Conservation (phyloP, 23 tunicate genomes). For the Ascidia mentula region DNA sequence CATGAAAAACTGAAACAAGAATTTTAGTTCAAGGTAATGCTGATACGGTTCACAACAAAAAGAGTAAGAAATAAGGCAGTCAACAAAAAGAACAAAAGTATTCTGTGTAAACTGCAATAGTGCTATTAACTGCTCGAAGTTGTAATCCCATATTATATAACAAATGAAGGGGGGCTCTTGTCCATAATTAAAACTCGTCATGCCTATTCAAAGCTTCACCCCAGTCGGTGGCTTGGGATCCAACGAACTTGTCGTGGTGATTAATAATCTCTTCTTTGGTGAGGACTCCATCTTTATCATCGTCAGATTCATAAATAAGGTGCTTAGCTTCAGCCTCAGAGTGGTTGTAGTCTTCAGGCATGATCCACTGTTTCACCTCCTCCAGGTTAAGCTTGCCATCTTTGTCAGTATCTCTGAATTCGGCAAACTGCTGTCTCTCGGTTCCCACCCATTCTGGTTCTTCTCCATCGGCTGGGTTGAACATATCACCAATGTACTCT, state of each 20-base stretch:
- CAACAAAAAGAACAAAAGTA: too few relatives aligned
- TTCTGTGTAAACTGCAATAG: too few relatives aligned
- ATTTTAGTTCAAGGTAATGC: too few relatives aligned
- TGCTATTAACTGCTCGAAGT: too few relatives aligned
- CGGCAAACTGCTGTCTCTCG: constrained; percentile 75
- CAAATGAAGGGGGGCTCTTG: too few relatives aligned
- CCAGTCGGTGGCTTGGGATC: constrained; percentile 96
- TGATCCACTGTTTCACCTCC: constrained; percentile 91
- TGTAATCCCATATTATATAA: too few relatives aligned
- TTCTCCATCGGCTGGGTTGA: constrained; percentile 47
- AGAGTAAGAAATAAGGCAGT: too few relatives aligned
- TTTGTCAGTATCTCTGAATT: constrained; percentile 58
- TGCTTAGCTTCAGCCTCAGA: constrained; percentile 95
- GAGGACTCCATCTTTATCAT: constrained; percentile 66
- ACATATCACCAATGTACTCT: constrained; percentile 88
- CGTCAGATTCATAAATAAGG: constrained; percentile 76
- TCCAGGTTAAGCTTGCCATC: constrained; percentile 68
- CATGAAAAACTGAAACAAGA: too few relatives aligned
- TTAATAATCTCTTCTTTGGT: constrained; percentile 74
- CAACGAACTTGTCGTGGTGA: constrained; percentile 92
- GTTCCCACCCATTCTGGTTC: constrained; percentile 98
- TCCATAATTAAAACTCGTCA: constrained; percentile 92
- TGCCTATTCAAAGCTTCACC: constrained; percentile 97
- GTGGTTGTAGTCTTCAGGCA: constrained; percentile 85
- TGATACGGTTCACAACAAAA: too few relatives aligned